A percentile compares a stretch with the other conserved stretches of the same genome.
Conservation (phyloP, 2,888 invertebrate species). For the Galeruca laticollis region DNA sequence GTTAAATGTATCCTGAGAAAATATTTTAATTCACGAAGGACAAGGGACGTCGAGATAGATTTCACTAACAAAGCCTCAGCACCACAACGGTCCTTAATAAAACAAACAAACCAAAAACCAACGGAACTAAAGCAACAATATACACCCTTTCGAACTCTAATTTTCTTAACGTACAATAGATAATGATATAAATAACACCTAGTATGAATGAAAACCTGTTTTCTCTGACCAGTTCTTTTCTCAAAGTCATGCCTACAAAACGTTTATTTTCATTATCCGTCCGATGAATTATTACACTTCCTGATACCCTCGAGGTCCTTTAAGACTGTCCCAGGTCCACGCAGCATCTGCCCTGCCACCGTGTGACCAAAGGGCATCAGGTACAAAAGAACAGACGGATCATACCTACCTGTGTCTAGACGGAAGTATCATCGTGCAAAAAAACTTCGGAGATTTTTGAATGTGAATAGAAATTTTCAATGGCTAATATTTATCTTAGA, state of each 20-base stretch:
- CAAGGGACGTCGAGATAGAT: conserved; percentile 24
- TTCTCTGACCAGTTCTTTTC: conserved; percentile 48
- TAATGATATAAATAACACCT: conserved; percentile 51
- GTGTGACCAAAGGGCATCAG: conserved; percentile 58
- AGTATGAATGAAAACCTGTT: conserved; percentile 55
- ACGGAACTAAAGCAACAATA: conserved; percentile 51
- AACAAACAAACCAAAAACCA: conserved; percentile 50
- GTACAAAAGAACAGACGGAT: conserved; percentile 18
- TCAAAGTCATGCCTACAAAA: conserved; percentile 54
- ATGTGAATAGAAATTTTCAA: conserved; percentile 21
- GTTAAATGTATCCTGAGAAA: conserved; percentile 27
- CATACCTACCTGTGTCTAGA: conserved; percentile 44
- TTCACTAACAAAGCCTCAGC: conserved; percentile 38
- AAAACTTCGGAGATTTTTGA: conserved; percentile 16
- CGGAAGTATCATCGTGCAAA: conserved; percentile 42
- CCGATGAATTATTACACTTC: conserved; percentile 50
- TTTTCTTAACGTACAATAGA: conserved; percentile 47
- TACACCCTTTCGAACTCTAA: conserved; percentile 41
- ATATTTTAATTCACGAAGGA: conserved; percentile 5
- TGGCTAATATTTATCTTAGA: conserved; percentile 33
- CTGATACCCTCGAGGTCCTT: conserved; percentile 40
- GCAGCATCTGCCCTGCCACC: conserved; percentile 58
- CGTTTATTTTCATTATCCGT: conserved; percentile 51
- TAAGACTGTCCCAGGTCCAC: conserved; percentile 48
- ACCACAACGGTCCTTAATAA: conserved; percentile 37